Percentiles rank a stretch among this genome's conserved stretches.
phyloP scores from a whole-genome alignment of 2,113 vertebrate species.

The Zosterops borbonicus region DNA sequence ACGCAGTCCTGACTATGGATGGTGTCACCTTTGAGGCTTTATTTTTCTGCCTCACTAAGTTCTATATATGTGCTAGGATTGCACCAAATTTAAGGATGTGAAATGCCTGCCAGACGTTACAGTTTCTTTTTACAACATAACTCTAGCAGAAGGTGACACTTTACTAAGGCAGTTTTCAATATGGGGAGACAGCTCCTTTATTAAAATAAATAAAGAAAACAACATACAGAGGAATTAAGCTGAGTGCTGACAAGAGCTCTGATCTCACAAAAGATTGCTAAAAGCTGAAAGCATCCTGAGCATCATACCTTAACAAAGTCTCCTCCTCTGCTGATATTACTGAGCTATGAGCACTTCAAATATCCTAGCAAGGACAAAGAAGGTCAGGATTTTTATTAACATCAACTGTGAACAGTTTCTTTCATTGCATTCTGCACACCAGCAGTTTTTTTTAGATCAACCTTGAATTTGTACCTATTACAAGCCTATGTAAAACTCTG shows the following conservation, averaged over 20 bases:
- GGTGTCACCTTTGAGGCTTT: background rate
- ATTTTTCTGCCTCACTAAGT: background rate
- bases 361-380: background rate
- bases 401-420: background rate
- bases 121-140: slow-evolving; percentile 11
- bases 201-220: slow-evolving; percentile 25
- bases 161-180: slow-evolving; percentile 2
- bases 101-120: slow-evolving; percentile 46
- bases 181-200: slow-evolving; percentile 18
- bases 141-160: slow-evolving; percentile 24
- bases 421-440: background rate
- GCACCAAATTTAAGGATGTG: slow-evolving; percentile 24
- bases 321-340: background rate
- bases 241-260: background rate
- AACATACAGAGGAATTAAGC: background rate
- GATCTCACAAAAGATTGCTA: background rate
- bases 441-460: slow-evolving; percentile 6
- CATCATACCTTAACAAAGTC: background rate
- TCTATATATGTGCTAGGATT: background rate
- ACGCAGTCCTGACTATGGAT: background rate
- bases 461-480: background rate
- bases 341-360: background rate
- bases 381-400: background rate
- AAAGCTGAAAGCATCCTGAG: background rate
- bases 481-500: background rate